A percentile compares a stretch with the other conserved stretches of the same genome.
Evolutionary conservation across 1,140 invertebrate genomes (phyloP).

Genomic region (Tetragnatha versicolor): DNA sequence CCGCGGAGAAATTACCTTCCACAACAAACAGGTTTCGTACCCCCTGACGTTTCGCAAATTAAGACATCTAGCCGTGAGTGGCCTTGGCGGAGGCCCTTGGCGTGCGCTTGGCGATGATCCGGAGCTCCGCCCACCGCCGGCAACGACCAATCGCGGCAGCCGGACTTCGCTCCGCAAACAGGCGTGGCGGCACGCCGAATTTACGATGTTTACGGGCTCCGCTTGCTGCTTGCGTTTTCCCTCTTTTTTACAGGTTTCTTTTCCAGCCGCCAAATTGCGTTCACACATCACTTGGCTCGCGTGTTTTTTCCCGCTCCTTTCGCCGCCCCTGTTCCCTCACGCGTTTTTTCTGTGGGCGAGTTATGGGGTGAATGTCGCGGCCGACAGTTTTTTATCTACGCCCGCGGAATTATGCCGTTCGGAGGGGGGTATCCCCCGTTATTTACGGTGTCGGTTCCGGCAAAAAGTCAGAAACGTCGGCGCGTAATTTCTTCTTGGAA

Average conservation of each 20-base stretch:
- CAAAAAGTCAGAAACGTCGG: no score
- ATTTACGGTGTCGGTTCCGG: no score
- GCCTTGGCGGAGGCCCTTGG: slow-evolving; percentile 3
- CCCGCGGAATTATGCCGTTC: not conserved
- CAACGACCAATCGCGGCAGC: slow-evolving; percentile 3
- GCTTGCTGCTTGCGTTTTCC: slow-evolving; percentile 1
- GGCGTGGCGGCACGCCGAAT: slow-evolving; percentile 46
- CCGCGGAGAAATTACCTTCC: slow-evolving; percentile 15
- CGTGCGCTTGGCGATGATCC: not conserved
- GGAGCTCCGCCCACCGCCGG: not conserved
- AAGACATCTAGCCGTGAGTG: slow-evolving; percentile 21
- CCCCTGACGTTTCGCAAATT: slow-evolving; percentile 11
- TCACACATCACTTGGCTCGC: slow-evolving; percentile 29
- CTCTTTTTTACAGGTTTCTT: slow-evolving; percentile 4
- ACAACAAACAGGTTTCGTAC: slow-evolving; percentile 15
- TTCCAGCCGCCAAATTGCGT: slow-evolving; percentile 33
- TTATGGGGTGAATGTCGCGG: not conserved
- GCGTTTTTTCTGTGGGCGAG: slow-evolving; percentile 5
- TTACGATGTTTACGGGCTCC: slow-evolving; percentile 40
- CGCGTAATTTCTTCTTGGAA: no score
- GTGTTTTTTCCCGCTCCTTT: not conserved
- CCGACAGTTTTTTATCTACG: slow-evolving; percentile 9
- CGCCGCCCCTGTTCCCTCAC: not conserved
- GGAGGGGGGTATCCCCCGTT: no score
- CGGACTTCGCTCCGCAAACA: slow-evolving; percentile 5